A percentile compares a stretch with the other conserved stretches of the same genome.
These are phyloP conservation scores for Parotocinclus haroldoi DNA, from an alignment of 2,797 vertebrate species.

Conservation along the genomic window DNA sequence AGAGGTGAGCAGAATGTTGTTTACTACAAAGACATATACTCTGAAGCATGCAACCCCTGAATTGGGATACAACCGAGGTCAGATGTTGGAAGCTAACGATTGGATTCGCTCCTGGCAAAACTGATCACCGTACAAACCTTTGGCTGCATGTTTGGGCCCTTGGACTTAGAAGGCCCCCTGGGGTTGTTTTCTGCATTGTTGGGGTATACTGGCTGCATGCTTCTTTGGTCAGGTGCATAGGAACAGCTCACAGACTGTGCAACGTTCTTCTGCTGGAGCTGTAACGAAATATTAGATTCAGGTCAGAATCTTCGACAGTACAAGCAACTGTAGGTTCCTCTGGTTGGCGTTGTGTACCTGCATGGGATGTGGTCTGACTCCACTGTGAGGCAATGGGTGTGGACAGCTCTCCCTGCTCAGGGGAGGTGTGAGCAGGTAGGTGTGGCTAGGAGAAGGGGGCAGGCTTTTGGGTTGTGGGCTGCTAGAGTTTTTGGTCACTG, in stretches of 20 bases:
- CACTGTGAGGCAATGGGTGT: conserved; percentile 65
- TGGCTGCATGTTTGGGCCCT: conserved; percentile 64
- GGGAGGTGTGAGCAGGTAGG: conserved; percentile 78
- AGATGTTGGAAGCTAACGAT: too few species aligned
- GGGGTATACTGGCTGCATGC: conserved; percentile 65
- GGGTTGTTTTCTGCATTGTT: conserved; percentile 59
- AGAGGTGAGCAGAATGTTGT: too few species aligned
- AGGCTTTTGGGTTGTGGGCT: conserved; percentile 85
- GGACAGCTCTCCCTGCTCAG: conserved; percentile 72
- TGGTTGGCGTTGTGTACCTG: conserved; percentile 68
- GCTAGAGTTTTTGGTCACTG: conserved; percentile 71
- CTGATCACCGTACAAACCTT: conserved; percentile 61
- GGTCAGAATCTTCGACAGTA: background rate
- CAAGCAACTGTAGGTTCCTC: background rate
- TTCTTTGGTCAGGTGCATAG: conserved; percentile 68
- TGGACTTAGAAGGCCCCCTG: conserved; percentile 59
- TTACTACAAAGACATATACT: too few species aligned
- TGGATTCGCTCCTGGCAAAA: too few species aligned
- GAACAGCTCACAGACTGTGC: conserved; percentile 56
- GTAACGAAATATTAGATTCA: conserved; percentile 3
- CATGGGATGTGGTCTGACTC: conserved; percentile 68
- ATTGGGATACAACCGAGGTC: too few species aligned
- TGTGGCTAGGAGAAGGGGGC: conserved; percentile 83
- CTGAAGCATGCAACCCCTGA: too few species aligned
- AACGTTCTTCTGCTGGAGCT: conserved; percentile 66